Evolutionary conservation across 2,888 invertebrate species (phyloP), one percentile per base, ranked within the genome.

Genomic region (Boloria selene): DNA sequence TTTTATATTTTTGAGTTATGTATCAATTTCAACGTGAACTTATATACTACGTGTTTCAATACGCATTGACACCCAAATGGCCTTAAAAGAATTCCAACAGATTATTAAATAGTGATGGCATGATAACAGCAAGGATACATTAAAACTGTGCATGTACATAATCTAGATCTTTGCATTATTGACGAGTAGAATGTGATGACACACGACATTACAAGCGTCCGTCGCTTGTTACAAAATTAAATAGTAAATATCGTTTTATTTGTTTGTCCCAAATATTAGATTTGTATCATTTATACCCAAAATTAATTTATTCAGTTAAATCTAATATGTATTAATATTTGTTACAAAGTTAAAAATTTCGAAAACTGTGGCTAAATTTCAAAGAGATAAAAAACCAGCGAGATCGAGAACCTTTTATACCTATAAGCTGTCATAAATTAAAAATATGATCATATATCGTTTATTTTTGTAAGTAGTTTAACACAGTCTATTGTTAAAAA

Each of bases 181-280:
- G 86, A 90, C 80, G 85, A 85, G 82, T 86, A 85, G 85, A 87
- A 86, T 85, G 87, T 86, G 88, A 88, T 89, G 90, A 84, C 85
- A 89, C 87, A 86, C 85, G 87, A 85, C 84, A 88, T 84, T 81
- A 84, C 74, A 79, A 79, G 79, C 81, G 81, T 79, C 81, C 77
- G 79, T 79, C 79, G 81, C 79, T 84, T 84, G 85, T 85, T 87
- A 82, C 65, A 71, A 26, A 79, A 38, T 38, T 38, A 38, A 80
- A 80, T 83, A 81, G 4, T 51, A 22, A 22, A 22, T 22, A 64
- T 59, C 65, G 10, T 53, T 54, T 54, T 47, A n/a, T 26, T 53
- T 47, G 17, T 61, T 31, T 14, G 13, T 49, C 17, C 26, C 13
- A 17, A 47, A 5, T 31, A 2, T 49, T 17, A 16, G 13, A 38